A percentile compares a stretch with the other conserved stretches of the same genome.
Conservation (phyloP, 2,888 invertebrate genomes). For the Pantelozetes paolii region DNA sequence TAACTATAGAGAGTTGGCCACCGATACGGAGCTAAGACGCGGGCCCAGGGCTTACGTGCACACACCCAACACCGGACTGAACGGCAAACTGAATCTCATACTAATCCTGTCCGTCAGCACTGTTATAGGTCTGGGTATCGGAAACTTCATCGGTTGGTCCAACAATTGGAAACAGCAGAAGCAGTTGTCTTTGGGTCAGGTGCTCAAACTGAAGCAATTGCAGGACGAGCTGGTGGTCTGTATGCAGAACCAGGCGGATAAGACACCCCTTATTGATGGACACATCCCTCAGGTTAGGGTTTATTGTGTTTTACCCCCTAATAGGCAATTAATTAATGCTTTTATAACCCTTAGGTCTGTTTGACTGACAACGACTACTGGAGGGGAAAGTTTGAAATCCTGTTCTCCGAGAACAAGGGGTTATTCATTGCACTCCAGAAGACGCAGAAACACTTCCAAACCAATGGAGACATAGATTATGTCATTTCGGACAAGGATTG, state of each 20-base stretch:
- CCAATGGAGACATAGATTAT: conserved; percentile 30
- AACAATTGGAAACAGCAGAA: conserved; percentile 42
- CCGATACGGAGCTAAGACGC: neutral
- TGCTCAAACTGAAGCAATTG: conserved; percentile 44
- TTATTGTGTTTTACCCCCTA: no score
- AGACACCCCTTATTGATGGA: neutral
- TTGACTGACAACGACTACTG: conserved; percentile 45
- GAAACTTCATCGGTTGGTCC: conserved; percentile 47
- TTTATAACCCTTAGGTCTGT: conserved; percentile 45
- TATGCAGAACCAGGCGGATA: conserved; percentile 42
- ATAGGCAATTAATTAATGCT: no score
- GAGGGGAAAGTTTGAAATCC: conserved; percentile 43
- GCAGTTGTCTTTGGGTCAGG: conserved; percentile 43
- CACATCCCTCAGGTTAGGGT: neutral
- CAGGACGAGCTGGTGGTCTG: conserved; percentile 46
- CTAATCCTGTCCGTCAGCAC: conserved; percentile 43
- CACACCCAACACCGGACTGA: conserved; percentile 45
- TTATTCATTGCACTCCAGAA: conserved; percentile 43
- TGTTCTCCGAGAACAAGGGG: conserved; percentile 44
- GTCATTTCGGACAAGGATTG: conserved; percentile 42
- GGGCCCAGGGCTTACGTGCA: conserved; percentile 44
- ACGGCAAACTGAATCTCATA: conserved; percentile 45
- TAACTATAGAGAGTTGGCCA: neutral
- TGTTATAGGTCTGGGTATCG: conserved; percentile 46
- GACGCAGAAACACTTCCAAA: conserved; percentile 36